A percentile compares a stretch with the other conserved stretches of the same genome.
These are phyloP conservation scores for Xestoiulus laeticollis DNA, from an alignment of 2,888 invertebrate species.

Conservation along the genomic window DNA sequence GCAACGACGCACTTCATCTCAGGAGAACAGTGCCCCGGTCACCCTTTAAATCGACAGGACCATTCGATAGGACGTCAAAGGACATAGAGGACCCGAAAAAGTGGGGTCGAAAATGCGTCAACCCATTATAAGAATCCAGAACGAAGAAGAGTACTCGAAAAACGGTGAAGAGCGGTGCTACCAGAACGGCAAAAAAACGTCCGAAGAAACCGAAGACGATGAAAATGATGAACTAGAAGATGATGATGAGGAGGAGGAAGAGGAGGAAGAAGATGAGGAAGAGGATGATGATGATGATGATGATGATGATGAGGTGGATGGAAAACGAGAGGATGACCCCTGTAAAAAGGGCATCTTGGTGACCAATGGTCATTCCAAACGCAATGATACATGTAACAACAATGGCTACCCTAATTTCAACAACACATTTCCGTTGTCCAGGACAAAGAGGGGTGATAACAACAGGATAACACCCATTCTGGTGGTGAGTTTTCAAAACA, in stretches of 20 bases:
- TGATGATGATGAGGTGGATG: not conserved
- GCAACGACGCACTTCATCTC: not conserved
- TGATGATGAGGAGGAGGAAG: not conserved
- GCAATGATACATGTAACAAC: not conserved
- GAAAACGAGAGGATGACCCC: not conserved
- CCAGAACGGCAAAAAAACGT: not conserved
- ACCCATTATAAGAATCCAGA: not conserved
- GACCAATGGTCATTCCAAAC: slow-evolving; percentile 2
- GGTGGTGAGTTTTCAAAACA: slow-evolving; percentile 19
- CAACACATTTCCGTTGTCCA: not conserved
- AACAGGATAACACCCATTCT: not conserved
- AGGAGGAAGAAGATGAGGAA: not conserved
- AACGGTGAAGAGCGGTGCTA: not conserved
- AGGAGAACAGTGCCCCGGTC: not conserved
- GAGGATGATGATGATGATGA: not conserved
- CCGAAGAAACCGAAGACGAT: not conserved
- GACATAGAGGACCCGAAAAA: not conserved
- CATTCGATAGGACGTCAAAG: not conserved
- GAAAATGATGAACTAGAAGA: not conserved
- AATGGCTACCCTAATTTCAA: not conserved
- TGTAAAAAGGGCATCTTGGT: not conserved
- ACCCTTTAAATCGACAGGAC: not conserved
- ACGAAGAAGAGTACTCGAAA: not conserved
- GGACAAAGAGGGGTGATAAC: not conserved
- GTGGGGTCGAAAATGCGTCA: not conserved